A percentile compares a stretch with the other conserved stretches of the same genome.
These are phyloP conservation scores for Rostratula benghalensis DNA, from an alignment of 2,113 vertebrate species.

Conservation along the genomic window DNA sequence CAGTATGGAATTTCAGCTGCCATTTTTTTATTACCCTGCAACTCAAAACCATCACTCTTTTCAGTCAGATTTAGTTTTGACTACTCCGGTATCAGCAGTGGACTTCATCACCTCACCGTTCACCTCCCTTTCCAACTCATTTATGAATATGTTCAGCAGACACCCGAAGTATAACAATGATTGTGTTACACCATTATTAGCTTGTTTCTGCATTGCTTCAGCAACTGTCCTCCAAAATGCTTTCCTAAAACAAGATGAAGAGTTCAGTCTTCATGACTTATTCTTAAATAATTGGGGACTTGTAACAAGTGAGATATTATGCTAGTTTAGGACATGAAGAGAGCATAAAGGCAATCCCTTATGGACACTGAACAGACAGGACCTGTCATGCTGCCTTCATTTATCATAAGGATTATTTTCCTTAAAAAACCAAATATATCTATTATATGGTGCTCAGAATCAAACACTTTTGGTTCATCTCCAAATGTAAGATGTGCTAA, in stretches of 20 bases:
- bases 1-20: neutral
- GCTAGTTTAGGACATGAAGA: neutral
- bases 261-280: neutral
- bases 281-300: neutral
- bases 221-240: neutral
- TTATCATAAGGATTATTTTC: neutral
- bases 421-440: neutral
- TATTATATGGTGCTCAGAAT: neutral
- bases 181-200: neutral
- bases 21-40: neutral
- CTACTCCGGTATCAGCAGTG: neutral
- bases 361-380: neutral
- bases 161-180: neutral
- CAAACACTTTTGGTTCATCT: neutral
- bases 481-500: neutral
- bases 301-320: neutral
- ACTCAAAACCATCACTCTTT: neutral
- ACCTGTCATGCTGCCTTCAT: neutral
- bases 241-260: neutral
- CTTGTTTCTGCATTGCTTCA: neutral
- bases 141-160: neutral
- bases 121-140: neutral
- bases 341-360: neutral
- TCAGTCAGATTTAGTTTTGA: neutral
- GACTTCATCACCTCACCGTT: neutral